Evolutionary conservation across 2,113 vertebrate genomes (phyloP), one percentile per base, ranked within the genome.

Genomic region (Apistogramma diplotaenia): DNA sequence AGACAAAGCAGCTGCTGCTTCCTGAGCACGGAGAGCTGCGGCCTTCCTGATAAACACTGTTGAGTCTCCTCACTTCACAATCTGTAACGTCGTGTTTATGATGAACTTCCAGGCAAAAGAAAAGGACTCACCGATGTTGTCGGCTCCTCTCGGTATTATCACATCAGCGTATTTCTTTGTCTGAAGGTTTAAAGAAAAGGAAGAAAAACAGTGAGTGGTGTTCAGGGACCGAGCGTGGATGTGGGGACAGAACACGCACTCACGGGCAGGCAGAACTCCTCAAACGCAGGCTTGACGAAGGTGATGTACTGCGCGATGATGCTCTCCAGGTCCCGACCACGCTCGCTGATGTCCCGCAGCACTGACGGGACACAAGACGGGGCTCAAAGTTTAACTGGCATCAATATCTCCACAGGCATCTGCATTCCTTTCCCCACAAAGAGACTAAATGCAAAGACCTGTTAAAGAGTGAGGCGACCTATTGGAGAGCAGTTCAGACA

Each of bases 91-190:
- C 1, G 23, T 15, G 5, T 57, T 35, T 15, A 37, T 9, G 10
- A 16, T 56, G 70, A 49, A 37, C 71, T n/a, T 72, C 35, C 19
- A 23, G 4, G n/a, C 18, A 29, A 10, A 11, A 16, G 3, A 65
- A 37, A 3, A 43, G 31, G 51, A 51, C 93, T 97, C 88, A 99
- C 98, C 98, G 65, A 97, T 91, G 59, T 99, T 99, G 88, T 99
- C 97, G 56, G 95, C 97, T 85, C 98, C 98, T 91, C 97, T 96
- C 27, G 98, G 97, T 93, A 99, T 99, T 86, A 99, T 99, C 87
- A 99, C 97, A 0, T 98, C 98, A 6, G 98, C 98, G 0, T 99
- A 99, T 82, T 99, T 99, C 95, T 99, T 99, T n/a, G 98, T 99
- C 97, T 99, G 62, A 13, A 74, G n/a, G n/a, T n/a, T n/a, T n/a